These are phyloP conservation scores for Halcyon smyrnensis DNA, from an alignment of 2,797 vertebrate species.

Conservation along the genomic window DNA sequence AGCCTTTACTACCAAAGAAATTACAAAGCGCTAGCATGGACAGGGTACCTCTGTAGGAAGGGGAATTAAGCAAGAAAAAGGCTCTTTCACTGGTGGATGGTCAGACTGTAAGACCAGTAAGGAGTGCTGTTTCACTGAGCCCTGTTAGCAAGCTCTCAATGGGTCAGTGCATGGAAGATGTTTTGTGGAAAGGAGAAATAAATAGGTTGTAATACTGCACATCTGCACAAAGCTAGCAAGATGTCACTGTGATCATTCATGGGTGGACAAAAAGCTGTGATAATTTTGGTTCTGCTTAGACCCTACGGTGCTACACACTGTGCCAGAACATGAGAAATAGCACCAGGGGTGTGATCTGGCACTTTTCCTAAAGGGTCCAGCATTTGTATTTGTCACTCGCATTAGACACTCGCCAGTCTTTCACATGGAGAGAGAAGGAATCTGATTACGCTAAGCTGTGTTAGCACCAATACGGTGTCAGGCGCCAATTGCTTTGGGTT, in stretches of 20 bases:
- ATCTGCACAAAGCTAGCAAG: slow-evolving; percentile 50
- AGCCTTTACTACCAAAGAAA: slow-evolving; percentile 62
- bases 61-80: slow-evolving; percentile 30
- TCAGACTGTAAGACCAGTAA: slow-evolving; percentile 34
- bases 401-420: neutral
- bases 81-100: neutral
- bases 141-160: slow-evolving; percentile 54
- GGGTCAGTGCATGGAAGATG: slow-evolving; percentile 45
- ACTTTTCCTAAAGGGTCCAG: slow-evolving; percentile 76
- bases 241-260: slow-evolving; percentile 49
- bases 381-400: slow-evolving; percentile 59
- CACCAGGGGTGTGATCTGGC: slow-evolving; percentile 82
- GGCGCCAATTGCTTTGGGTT: slow-evolving; percentile 47
- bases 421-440: neutral
- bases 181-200: slow-evolving; percentile 36
- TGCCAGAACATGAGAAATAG: slow-evolving; percentile 84
- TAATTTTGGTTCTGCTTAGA: slow-evolving; percentile 77
- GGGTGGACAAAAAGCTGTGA: slow-evolving; percentile 61
- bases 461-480: slow-evolving; percentile 76
- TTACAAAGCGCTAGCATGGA: slow-evolving; percentile 66
- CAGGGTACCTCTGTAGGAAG: slow-evolving; percentile 59
- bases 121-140: slow-evolving; percentile 43
- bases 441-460: slow-evolving; percentile 43
- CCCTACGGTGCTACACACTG: slow-evolving; percentile 79
- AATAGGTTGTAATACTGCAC: slow-evolving; percentile 41